Evolutionary conservation across 2,888 invertebrate genomes (phyloP), one percentile per base, ranked within the genome.

Genomic region (Psylliodes chrysocephalus): DNA sequence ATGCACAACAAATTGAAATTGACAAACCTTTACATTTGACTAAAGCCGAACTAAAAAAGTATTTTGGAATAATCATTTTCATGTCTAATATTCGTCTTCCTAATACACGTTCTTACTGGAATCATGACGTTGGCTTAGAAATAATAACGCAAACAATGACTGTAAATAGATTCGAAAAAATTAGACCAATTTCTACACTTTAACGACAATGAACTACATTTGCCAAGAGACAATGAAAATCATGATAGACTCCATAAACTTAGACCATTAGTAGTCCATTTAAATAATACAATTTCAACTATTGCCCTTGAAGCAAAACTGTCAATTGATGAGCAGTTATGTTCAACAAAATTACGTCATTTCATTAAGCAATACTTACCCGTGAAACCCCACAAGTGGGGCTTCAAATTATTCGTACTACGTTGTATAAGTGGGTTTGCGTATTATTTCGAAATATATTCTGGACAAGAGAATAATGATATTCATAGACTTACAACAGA

Each of bases 171-270:
- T 65, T 60, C 54, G 62, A 64, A 57, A 66, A 63, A 54, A 63
- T 64, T n/a, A 17, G 63, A 35, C 30, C n/a, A 46, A 12, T 59
- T 80, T 76, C 5, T 81, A 75, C 56, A 82, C 75, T 71, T 82
- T 78, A 19, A 64, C 42, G 64, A 73, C 59, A 71, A 72, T 54
- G 15, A 28, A 18, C 49, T 40, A 28, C 28, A 47, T 56, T n/a
- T 68, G 47, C 59, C 62, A 30, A 14, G 46, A 1, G 60, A 66
- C 15, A 14, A 69, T 46, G 49, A 25, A 25, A 47, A 64, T 35
- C 64, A 71, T 59, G 69, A 73, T 63, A 55, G 65, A 28, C 49
- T 71, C 7, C 63, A 66, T 49, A 72, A 73, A 61, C 33, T 73
- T 15, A 14, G 70, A 49, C 67, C 72, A 14, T 8, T 72, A 15